Conservation (phyloP, 2,113 vertebrate species). For the Willisornis vidua region DNA sequence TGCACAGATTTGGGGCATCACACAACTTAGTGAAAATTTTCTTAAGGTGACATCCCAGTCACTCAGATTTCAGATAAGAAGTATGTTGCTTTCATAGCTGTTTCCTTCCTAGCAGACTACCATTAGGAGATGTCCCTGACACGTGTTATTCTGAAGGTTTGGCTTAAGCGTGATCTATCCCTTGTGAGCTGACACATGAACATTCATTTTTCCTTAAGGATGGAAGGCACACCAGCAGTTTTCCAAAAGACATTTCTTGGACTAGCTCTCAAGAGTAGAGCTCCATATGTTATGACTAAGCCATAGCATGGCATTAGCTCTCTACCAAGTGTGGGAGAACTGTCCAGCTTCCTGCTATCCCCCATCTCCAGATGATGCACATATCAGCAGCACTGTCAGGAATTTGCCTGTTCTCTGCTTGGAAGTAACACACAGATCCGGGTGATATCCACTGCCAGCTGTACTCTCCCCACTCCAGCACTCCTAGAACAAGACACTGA, state of each 20-base stretch:
- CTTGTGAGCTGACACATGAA: not conserved
- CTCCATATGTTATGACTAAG: not conserved
- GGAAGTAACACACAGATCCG: not conserved
- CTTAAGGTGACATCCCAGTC: not conserved
- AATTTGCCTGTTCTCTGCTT: not conserved
- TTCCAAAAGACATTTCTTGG: not conserved
- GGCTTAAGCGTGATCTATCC: not conserved
- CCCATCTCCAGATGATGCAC: not conserved
- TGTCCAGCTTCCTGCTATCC: not conserved
- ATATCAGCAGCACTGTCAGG: not conserved
- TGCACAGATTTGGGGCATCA: not conserved
- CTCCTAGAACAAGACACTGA: rapidly evolving
- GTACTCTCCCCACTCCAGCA: rapidly evolving
- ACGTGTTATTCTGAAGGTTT: not conserved
- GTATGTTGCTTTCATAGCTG: not conserved
- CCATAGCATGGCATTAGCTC: rapidly evolving
- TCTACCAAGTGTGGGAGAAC: not conserved
- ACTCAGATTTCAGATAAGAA: not conserved
- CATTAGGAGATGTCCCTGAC: not conserved
- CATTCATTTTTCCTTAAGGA: not conserved
- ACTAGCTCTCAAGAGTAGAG: not conserved
- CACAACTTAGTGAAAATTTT: not conserved
- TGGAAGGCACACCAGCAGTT: not conserved
- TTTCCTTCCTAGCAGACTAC: not conserved
- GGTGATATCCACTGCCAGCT: not conserved